Evolutionary conservation across 2,888 invertebrate genomes (phyloP), one percentile per base, ranked within the genome.

Genomic region (Clivina fossor): DNA sequence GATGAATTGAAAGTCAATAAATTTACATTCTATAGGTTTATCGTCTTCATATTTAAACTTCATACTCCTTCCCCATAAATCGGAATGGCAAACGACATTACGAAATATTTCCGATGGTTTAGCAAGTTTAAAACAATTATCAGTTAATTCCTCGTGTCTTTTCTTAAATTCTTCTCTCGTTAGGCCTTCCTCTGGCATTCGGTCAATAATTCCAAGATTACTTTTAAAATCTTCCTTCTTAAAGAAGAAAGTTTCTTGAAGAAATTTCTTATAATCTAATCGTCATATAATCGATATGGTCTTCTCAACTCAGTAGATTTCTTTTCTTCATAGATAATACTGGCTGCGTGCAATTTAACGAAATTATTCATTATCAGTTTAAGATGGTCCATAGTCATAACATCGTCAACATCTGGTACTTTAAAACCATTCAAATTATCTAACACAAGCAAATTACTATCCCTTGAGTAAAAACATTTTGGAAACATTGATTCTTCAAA

Each of bases 211-310:
- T 7, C 44, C 49, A 20, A 38, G 48, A 9, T 58, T 35, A 2
- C 57, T 56, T 30, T 57, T 57, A 53, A 68, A 65, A 0, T 63
- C 57, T 0, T 56, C 11, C 7, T 61, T 62, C 3, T 56, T 40
- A 1, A 73, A 73, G 66, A 75, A 76, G 0, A 72, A 63, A 49
- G 74, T 73, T 62, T 76, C 76, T 28, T 63, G 50, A 5, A 74
- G 62, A 4, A 64, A 66, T 8, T 64, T 53, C 1, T 67, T 58
- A 58, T 68, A 70, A 2, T n/a, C n/a, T n/a, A n/a, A n/a, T 69
- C 53, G 9, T 72, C 65, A 2, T 58, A 37, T 1, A 74, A 53
- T 30, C 62, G 11, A 15, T 59, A 35, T 44, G 51, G 15, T 16
- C 43, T 41, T 56, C 60, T 13, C 47, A 51, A 0, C 63, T 62